A percentile compares a stretch with the other conserved stretches of the same genome.
These are phyloP conservation scores for human DNA, from an alignment of 2,113 vertebrate species.

Conservation along the genomic window DNA sequence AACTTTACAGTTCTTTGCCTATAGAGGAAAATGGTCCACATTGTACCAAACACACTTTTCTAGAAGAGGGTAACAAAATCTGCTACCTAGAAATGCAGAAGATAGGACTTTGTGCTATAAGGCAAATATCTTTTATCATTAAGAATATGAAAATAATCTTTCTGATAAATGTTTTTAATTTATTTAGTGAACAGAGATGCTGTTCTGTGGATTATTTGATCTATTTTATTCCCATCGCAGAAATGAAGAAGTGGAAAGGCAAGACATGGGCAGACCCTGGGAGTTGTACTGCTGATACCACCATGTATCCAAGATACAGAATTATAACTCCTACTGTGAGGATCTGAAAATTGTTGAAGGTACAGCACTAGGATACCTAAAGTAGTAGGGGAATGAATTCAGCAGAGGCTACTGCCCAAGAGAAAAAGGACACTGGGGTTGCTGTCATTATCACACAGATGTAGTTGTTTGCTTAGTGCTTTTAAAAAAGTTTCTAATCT, in stretches of 20 bases:
- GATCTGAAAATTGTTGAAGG: not conserved
- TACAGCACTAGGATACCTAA: not conserved
- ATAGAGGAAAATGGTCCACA: not conserved
- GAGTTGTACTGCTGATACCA: not conserved
- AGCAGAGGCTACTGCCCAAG: not conserved
- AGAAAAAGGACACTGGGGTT: not conserved
- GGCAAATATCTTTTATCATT: not conserved
- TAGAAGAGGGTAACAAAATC: not conserved
- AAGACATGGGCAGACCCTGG: not conserved
- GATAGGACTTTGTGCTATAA: not conserved
- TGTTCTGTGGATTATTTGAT: not conserved
- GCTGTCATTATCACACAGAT: not conserved
- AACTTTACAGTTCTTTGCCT: not conserved
- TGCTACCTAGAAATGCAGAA: not conserved
- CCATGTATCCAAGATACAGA: not conserved
- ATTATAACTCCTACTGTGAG: not conserved
- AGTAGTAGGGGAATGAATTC: not conserved
- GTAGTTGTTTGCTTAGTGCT: not conserved
- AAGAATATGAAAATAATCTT: not conserved
- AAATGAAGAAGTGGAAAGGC: not conserved
- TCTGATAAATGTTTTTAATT: not conserved
- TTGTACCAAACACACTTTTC: not conserved
- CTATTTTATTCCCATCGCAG: not conserved
- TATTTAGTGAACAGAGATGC: not conserved
- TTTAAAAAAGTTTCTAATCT: conserved; percentile 12